These are phyloP conservation scores for Chunga burmeisteri DNA, from an alignment of 2,113 vertebrate genomes.

Conservation along the genomic window DNA sequence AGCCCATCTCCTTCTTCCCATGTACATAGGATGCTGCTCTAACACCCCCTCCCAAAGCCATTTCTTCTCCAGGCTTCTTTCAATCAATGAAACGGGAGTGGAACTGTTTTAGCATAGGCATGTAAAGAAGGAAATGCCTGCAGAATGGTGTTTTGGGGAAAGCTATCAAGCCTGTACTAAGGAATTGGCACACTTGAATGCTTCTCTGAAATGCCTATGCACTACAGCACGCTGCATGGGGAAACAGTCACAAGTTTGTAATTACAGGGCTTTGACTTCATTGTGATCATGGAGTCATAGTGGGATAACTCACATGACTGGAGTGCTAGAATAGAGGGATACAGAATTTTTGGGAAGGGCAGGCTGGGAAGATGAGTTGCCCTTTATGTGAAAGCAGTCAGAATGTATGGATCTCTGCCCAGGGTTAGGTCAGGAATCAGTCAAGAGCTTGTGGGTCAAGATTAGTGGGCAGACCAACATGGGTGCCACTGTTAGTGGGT, in stretches of 20 bases:
- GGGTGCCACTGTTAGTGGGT: background rate
- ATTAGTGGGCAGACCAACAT: background rate
- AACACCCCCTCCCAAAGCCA: accelerated
- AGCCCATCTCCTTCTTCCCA: background rate
- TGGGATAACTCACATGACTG: background rate
- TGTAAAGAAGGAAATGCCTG: background rate
- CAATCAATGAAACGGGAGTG: background rate
- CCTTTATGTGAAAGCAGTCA: background rate
- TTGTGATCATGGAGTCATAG: background rate
- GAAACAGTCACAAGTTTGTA: background rate
- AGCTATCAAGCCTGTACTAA: background rate
- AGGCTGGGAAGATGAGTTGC: background rate
- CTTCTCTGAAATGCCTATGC: background rate
- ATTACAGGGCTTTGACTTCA: background rate
- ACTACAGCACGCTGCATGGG: background rate
- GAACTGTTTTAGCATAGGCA: background rate
- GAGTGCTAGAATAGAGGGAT: background rate
- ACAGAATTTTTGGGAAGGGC: background rate
- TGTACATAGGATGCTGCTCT: background rate
- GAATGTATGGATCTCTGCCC: background rate
- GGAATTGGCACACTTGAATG: background rate
- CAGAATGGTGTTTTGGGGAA: background rate
- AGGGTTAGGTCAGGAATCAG: background rate
- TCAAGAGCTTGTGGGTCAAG: background rate
- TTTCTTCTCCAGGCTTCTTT: background rate